These are phyloP conservation scores for Cephonodes hylas DNA, from an alignment of 2,888 invertebrate genomes.

Conservation along the genomic window DNA sequence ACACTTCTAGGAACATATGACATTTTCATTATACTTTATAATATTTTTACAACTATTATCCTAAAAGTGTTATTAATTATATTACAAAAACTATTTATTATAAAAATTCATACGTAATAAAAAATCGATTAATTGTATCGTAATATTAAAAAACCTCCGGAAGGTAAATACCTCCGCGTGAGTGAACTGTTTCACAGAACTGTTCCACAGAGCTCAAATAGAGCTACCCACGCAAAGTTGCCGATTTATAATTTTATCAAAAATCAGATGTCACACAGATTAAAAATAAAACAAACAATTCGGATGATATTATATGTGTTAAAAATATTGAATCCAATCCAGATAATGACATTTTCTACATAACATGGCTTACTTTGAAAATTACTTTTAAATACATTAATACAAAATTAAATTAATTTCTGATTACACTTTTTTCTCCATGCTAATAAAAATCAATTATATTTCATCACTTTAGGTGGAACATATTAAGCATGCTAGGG, in stretches of 20 bases:
- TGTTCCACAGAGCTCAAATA: background rate
- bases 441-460: too few relatives aligned
- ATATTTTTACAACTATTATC: constrained; percentile 4
- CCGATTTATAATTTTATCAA: background rate
- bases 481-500: too few relatives aligned
- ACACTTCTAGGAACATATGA: constrained; percentile 44
- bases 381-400: too few relatives aligned
- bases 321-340: too few relatives aligned
- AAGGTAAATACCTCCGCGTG: constrained; percentile 6
- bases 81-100: background rate
- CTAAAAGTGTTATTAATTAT: background rate
- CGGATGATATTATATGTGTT: background rate
- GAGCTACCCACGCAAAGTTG: background rate
- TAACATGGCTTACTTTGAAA: too few relatives aligned
- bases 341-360: too few relatives aligned
- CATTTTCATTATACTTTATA: constrained; percentile 42
- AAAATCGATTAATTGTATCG: background rate
- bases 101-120: background rate
- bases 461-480: too few relatives aligned
- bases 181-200: constrained; percentile 4
- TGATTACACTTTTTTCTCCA: too few relatives aligned
- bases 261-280: background rate
- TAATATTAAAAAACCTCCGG: background rate
- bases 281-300: background rate
- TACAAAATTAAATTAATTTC: too few relatives aligned